These are phyloP conservation scores for Alauda arvensis DNA, from an alignment of 2,797 vertebrate species.

Conservation along the genomic window DNA sequence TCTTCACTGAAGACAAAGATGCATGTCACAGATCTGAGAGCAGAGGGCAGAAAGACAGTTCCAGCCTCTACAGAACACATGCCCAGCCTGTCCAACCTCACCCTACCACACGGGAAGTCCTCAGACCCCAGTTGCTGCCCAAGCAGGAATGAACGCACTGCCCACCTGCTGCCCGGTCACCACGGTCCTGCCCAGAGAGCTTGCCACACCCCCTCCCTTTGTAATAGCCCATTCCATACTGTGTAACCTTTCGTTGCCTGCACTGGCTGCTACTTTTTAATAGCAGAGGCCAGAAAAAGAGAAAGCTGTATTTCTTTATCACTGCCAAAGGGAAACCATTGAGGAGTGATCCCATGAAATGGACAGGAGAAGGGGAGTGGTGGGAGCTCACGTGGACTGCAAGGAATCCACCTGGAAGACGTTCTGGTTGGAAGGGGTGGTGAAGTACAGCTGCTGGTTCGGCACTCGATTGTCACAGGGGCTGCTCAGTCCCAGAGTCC, in stretches of 20 bases:
- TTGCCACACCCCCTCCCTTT: slow-evolving; percentile 57
- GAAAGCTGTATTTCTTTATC: slow-evolving; percentile 53
- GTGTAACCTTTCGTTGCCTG: slow-evolving; percentile 71
- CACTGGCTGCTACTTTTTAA: slow-evolving; percentile 67
- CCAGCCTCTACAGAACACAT: slow-evolving; percentile 52
- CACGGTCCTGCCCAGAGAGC: slow-evolving; percentile 63
- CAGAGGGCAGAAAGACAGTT: slow-evolving; percentile 44
- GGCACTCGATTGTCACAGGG: slow-evolving; percentile 87
- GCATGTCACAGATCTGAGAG: slow-evolving; percentile 52
- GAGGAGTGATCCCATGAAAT: slow-evolving; percentile 58
- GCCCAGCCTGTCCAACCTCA: slow-evolving; percentile 68
- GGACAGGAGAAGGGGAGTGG: not conserved
- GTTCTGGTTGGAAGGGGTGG: slow-evolving; percentile 91
- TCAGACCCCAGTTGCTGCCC: slow-evolving; percentile 64
- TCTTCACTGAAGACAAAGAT: slow-evolving; percentile 95
- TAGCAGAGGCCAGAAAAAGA: slow-evolving; percentile 67
- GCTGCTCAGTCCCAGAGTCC: slow-evolving; percentile 89
- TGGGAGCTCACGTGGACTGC: slow-evolving; percentile 85
- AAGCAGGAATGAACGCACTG: slow-evolving; percentile 30
- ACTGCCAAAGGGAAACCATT: slow-evolving; percentile 69
- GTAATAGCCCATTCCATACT: slow-evolving; percentile 68
- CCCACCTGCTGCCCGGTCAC: slow-evolving; percentile 48
- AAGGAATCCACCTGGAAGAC: slow-evolving; percentile 92
- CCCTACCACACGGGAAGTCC: slow-evolving; percentile 65
- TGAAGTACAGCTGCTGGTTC: slow-evolving; percentile 82